phyloP scores from a whole-genome alignment of 2,888 invertebrate genomes.

The Andrena trimmerana region DNA sequence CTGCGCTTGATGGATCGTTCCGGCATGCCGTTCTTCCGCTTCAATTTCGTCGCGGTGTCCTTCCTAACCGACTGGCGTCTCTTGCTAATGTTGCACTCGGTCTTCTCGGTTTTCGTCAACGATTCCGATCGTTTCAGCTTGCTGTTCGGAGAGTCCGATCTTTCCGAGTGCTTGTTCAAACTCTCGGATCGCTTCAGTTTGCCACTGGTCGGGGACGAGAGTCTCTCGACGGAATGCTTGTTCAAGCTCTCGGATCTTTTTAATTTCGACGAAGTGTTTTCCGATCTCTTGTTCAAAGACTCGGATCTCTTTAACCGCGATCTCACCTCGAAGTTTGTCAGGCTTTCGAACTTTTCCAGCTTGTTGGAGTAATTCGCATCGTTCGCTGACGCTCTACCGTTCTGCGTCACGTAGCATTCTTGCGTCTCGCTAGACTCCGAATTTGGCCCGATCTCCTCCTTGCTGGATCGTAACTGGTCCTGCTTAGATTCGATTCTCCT shows the following conservation, averaged over 20 bases:
- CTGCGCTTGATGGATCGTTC: constrained; percentile 94
- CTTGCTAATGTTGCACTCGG: constrained; percentile 92
- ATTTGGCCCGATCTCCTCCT: constrained; percentile 14
- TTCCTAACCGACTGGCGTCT: constrained; percentile 86
- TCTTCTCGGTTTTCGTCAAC: constrained; percentile 91
- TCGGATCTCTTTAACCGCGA: constrained; percentile 88
- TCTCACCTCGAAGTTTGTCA: constrained; percentile 81
- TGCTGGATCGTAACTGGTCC: constrained; percentile 35
- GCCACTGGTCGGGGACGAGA: constrained; percentile 78
- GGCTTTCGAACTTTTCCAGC: constrained; percentile 81
- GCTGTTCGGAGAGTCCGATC: constrained; percentile 83
- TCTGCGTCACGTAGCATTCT: constrained; percentile 22
- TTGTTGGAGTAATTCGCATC: constrained; percentile 79
- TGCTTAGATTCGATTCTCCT: constrained; percentile 57
- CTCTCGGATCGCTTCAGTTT: constrained; percentile 83
- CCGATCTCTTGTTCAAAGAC: constrained; percentile 88
- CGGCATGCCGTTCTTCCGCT: constrained; percentile 92
- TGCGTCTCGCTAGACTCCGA: constrained; percentile 9
- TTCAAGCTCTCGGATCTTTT: constrained; percentile 89
- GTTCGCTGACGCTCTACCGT: constrained; percentile 32
- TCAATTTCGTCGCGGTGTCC: constrained; percentile 88
- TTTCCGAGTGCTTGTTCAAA: constrained; percentile 83
- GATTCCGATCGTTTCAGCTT: constrained; percentile 88
- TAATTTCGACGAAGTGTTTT: constrained; percentile 86
- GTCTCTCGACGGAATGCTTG: constrained; percentile 84